These are phyloP conservation scores for Buteo buteo DNA, from an alignment of 2,113 vertebrate species.

Conservation along the genomic window DNA sequence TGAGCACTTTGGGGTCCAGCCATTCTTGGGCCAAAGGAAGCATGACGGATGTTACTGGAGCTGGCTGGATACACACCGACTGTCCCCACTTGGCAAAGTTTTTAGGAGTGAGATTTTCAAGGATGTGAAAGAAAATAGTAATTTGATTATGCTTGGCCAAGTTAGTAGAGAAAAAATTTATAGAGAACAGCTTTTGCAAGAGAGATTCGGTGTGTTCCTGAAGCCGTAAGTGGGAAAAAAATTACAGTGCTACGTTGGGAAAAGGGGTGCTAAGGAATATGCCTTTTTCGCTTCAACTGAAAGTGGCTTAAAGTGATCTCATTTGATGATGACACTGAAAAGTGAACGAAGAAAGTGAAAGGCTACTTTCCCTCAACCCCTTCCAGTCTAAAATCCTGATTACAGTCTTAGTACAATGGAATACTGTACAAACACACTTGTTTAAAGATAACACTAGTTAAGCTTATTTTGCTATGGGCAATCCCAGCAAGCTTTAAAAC, in stretches of 20 bases:
- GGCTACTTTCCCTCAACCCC: background rate
- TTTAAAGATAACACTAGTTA: conserved; percentile 17
- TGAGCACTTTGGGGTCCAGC: background rate
- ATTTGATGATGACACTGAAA: background rate
- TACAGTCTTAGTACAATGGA: background rate
- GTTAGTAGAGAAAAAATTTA: background rate
- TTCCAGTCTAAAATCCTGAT: background rate
- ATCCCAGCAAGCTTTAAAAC: conserved; percentile 11
- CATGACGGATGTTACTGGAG: background rate
- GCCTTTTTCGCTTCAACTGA: background rate
- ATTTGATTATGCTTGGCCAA: background rate
- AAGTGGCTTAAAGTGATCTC: background rate
- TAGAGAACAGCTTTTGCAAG: background rate
- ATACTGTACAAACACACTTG: background rate
- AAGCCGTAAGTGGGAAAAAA: background rate
- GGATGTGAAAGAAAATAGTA: background rate
- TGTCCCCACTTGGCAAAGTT: background rate
- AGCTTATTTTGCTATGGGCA: conserved; percentile 8
- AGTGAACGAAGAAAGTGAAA: background rate
- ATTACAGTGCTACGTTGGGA: background rate
- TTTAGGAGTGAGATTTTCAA: background rate
- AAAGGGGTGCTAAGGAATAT: background rate
- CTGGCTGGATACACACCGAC: background rate
- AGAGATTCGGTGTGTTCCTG: background rate
- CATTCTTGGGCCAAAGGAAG: background rate